Evolutionary conservation across 2,888 invertebrate species (phyloP).

Genomic region (Laothoe populi): DNA sequence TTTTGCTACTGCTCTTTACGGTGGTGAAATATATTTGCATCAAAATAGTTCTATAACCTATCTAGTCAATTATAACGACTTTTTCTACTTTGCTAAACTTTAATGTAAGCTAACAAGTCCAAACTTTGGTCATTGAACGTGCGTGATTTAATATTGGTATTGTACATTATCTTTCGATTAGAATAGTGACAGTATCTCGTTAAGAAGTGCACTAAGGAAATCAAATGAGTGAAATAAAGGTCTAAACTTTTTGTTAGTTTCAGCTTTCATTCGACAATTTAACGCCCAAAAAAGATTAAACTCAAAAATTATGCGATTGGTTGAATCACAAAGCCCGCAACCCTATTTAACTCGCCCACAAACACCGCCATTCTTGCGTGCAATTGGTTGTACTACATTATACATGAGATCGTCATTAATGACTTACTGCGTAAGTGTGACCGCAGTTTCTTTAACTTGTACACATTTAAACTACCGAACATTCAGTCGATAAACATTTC

Average conservation of each 20-base stretch:
- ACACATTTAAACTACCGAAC: neutral
- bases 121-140: no score
- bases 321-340: neutral
- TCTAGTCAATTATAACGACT: no score
- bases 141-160: no score
- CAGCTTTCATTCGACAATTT: neutral
- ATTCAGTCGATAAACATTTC: neutral
- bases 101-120: no score
- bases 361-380: slow-evolving; percentile 37
- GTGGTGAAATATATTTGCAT: no score
- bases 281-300: neutral
- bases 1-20: no score
- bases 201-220: no score
- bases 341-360: slow-evolving; percentile 31
- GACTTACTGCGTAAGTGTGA: slow-evolving; percentile 50
- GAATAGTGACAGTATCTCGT: no score
- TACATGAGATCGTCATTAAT: slow-evolving; percentile 49
- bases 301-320: slow-evolving; percentile 10
- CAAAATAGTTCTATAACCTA: no score
- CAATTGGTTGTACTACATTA: slow-evolving; percentile 42
- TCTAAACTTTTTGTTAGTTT: neutral
- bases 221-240: neutral
- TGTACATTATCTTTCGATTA: no score
- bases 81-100: no score
- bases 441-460: neutral